Evolutionary conservation across 2,888 invertebrate species (phyloP), one percentile per base, ranked within the genome.

Genomic region (Unio pictorum): DNA sequence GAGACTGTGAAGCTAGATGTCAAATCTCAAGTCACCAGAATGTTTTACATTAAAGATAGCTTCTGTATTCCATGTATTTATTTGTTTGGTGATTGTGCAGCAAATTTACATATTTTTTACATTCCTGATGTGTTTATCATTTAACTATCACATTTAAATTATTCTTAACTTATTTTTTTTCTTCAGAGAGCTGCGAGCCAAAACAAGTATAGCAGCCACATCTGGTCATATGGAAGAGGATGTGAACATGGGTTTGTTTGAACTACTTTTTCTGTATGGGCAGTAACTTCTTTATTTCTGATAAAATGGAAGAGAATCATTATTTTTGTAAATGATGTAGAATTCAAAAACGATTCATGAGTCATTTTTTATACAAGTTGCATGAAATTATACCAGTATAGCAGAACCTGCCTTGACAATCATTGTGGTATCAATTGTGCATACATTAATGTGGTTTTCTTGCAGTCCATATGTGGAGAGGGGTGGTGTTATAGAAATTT

Each of bases 171-270:
- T 64, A 18, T 58, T 45, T 65, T 68, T 69, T 63, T 6, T 64
- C 73, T 79, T 55, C 73, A 89, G 90, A 71, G 89, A 90, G 15
- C 73, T 90, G 65, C 74, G 89, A 57, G 89, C 88, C 56, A 88
- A 88, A 67, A 90, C 89, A 20, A 85, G 81, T 55, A 80, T 89
- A 64, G 85, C 84, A 67, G 86, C 85, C 11, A 87, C 88, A 54
- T 84, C 87, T 54, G 81, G 79, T 23, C 66, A 72, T 18, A 74
- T 69, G 61, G 58, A 26, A 15, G 69, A 71, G 7, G 71, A 68
- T 45, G 66, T 63, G 18, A 20, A 54, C n/a, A 60, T 62, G 64
- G 66, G 54, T 56, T 65, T 55, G 67, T 63, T 69, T 18, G 11
- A 59, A 61, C 45, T 20, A 28, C 61, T 23, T 55, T 26, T 59